Evolutionary conservation across 1,140 invertebrate species (phyloP), one percentile per base, ranked within the genome.

Genomic region (Drosophila lacertosa): DNA sequence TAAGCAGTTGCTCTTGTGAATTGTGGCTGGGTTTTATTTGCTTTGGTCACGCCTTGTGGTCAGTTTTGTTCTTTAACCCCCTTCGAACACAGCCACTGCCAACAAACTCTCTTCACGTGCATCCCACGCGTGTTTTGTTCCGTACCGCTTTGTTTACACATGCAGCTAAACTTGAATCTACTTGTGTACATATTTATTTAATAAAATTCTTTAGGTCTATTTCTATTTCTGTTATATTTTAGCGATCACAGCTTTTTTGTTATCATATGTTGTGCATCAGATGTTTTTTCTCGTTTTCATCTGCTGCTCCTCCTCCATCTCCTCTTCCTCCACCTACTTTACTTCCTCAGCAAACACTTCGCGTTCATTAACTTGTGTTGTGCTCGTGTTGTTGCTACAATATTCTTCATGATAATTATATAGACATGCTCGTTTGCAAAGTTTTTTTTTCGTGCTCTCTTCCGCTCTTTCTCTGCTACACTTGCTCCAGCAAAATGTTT

Each of bases 251-350:
- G 22, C 10, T 39, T 50, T 59, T 65, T 50, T 48, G 29, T 39
- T 74, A 84, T 77, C 73, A 79, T 55, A 73, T 78, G 62, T 67
- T 71, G 74, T 51, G 53, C 66, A 86, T 86, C 77, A 86, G 74
- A 86, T 86, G 77, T 86, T 69, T 60, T 63, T 67, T 60, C 22
- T 64, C 13, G 50, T 53, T 64, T 35, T 74, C 63, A 24, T 58
- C 33, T 24, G 22, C 39, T 33, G 35, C 32, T 40, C 16, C 37
- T 40, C 35, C 18, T 48, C 20, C 32, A 40, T n/a, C 39, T 45
- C 37, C n/a, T 20, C 55, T 44, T 29, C 26, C 6, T 39, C 35
- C 24, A 7, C 26, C 6, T 39, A 29, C 24, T 42, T 24, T 18
- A 39, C 16, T 45, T 45, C 32, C 18, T 22, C 45, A 39, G 15